These are phyloP conservation scores for Ryuthela nishihirai DNA, from an alignment of 2,888 invertebrate species.

Conservation along the genomic window DNA sequence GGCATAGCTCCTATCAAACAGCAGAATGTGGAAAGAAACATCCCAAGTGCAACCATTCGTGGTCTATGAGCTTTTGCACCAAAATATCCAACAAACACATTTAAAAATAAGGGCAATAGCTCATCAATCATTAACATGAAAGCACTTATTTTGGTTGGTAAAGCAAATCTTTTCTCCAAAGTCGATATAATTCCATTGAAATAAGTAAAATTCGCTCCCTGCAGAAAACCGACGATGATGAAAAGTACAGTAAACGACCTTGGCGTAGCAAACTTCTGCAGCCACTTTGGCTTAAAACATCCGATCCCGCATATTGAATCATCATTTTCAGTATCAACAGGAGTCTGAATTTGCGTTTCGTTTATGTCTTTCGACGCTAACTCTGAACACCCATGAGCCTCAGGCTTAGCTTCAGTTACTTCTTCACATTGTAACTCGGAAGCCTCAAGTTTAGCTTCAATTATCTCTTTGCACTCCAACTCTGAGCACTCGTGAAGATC, in stretches of 20 bases:
- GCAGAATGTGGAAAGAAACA: conserved; percentile 23
- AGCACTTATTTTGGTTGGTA: conserved; percentile 39
- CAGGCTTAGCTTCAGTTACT: too few species aligned
- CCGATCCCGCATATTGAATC: conserved; percentile 40
- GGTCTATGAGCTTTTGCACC: conserved; percentile 39
- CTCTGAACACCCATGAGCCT: too few species aligned
- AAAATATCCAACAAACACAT: conserved; percentile 40
- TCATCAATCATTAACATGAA: conserved; percentile 39
- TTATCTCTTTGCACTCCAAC: too few species aligned
- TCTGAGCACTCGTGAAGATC: too few species aligned
- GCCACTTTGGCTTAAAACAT: conserved; percentile 37
- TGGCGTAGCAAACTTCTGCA: conserved; percentile 40
- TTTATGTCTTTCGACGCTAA: too few species aligned
- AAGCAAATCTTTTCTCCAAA: conserved; percentile 41
- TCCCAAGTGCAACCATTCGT: conserved; percentile 26
- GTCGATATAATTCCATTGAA: conserved; percentile 37
- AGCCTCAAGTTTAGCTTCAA: too few species aligned
- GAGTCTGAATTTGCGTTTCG: too few species aligned
- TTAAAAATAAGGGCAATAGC: conserved; percentile 21
- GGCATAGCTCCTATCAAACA: conserved; percentile 37
- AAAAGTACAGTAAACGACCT: conserved; percentile 31
- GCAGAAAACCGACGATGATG: conserved; percentile 37
- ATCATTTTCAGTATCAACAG: neutral
- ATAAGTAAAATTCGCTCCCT: conserved; percentile 39
- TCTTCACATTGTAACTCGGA: too few species aligned